phyloP scores from a whole-genome alignment of 2,113 vertebrate species.

The Pomatostomus ruficeps region DNA sequence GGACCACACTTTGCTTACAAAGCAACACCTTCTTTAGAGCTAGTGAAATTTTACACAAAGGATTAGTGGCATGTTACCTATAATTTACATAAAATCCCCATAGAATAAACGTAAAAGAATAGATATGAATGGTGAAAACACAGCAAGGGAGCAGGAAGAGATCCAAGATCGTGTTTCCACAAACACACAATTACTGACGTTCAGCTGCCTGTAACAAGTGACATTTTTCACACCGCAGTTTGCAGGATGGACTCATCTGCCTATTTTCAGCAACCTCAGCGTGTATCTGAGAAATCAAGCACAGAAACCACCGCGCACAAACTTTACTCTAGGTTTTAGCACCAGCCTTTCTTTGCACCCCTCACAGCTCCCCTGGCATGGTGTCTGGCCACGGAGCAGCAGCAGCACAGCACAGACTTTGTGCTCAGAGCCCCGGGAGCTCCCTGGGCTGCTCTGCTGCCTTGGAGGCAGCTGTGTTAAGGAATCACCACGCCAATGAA shows the following conservation, averaged over 20 bases:
- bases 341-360: neutral
- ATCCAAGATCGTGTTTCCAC: accelerated
- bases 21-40: neutral
- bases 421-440: neutral
- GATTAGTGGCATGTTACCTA: neutral
- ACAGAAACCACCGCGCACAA: neutral
- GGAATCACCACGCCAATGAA: neutral
- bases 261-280: accelerated
- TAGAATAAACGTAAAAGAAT: neutral
- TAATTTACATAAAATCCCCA: neutral
- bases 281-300: neutral
- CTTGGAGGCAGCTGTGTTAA: neutral
- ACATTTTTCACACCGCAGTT: neutral
- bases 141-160: neutral
- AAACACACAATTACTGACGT: neutral
- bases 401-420: neutral
- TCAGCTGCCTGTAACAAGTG: accelerated
- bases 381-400: neutral
- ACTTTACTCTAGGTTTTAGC: neutral
- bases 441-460: neutral
- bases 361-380: neutral
- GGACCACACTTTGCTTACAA: neutral
- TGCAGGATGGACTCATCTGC: neutral
- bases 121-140: neutral
- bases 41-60: neutral